A percentile compares a stretch with the other conserved stretches of the same genome.
Evolutionary conservation across 2,113 vertebrate species (phyloP).

Genomic region (human (Homo sapiens)): DNA sequence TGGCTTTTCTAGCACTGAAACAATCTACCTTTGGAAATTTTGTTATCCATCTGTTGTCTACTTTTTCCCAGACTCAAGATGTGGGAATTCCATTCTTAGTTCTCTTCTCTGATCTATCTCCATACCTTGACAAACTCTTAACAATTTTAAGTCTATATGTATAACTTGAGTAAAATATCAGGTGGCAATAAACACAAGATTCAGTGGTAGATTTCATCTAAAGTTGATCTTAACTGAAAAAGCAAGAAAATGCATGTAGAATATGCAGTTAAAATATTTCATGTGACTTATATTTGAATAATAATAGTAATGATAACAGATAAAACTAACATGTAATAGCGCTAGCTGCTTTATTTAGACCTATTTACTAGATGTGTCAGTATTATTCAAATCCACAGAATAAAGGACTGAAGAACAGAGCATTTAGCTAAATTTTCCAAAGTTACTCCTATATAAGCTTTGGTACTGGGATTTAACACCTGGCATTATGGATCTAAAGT

Average conservation of each 20-base stretch:
- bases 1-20: not conserved
- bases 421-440: not conserved
- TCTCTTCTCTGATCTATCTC: not conserved
- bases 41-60: not conserved
- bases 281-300: not conserved
- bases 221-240: not conserved
- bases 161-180: not conserved
- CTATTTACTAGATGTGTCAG: not conserved
- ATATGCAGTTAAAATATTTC: not conserved
- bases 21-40: not conserved
- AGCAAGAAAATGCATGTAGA: not conserved
- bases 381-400: not conserved
- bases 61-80: not conserved
- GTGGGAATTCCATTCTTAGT: not conserved
- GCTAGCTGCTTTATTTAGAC: not conserved
- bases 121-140: not conserved
- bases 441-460: not conserved
- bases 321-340: not conserved
- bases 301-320: not conserved
- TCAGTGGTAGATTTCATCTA: not conserved
- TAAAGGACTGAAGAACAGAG: not conserved
- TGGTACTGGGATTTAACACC: not conserved
- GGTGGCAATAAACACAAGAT: not conserved
- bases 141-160: not conserved
- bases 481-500: not conserved